phyloP scores from a whole-genome alignment of 2,113 vertebrate species.

The Prionailurus bengalensis region DNA sequence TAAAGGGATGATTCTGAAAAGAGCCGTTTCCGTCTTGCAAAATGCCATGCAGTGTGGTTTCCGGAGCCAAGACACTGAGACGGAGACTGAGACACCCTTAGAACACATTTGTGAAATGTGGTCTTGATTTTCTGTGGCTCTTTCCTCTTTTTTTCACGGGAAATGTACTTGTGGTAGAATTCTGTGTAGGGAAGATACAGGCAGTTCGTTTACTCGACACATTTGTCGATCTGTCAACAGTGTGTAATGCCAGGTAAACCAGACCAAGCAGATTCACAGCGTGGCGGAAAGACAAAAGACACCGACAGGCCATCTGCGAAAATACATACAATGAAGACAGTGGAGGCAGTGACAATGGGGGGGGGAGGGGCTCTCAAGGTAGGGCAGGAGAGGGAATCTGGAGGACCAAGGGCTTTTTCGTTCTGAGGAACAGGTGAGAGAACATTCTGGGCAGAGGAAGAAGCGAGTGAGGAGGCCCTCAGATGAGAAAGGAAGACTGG shows the following conservation, averaged over 20 bases:
- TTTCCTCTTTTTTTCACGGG: conserved; percentile 4
- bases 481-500: neutral
- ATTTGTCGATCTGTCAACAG: neutral
- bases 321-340: neutral
- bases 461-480: neutral
- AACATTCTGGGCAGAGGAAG: neutral
- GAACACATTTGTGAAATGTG: neutral
- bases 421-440: neutral
- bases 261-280: neutral
- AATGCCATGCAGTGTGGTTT: neutral
- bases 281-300: neutral
- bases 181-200: neutral
- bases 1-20: neutral
- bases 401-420: neutral
- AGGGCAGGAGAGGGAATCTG: neutral
- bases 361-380: too few relatives aligned
- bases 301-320: neutral
- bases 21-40: neutral
- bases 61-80: neutral
- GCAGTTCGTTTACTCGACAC: neutral
- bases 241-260: neutral
- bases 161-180: neutral
- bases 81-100: neutral
- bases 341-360: too few relatives aligned
- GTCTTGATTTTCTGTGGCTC: neutral